Percentiles rank a stretch among this genome's conserved stretches.
phyloP scores from a whole-genome alignment of 2,797 vertebrate species.

The Hemibagrus guttatus region DNA sequence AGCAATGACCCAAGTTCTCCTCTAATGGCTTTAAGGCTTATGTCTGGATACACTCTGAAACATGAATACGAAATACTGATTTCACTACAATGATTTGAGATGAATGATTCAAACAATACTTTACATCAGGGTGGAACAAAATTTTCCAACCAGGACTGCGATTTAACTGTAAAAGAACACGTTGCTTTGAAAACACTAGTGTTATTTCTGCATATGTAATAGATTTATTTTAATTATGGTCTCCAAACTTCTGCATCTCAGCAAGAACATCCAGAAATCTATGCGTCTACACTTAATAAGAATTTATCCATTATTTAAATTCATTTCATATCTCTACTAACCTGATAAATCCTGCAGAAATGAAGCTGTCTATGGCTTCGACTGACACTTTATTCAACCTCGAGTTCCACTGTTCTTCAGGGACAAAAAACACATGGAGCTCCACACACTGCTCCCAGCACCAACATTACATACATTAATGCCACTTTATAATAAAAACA shows the following conservation, averaged over 20 bases:
- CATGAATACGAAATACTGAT: conserved; percentile 20
- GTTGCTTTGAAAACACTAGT: neutral
- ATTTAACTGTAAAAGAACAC: neutral
- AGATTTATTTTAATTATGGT: neutral
- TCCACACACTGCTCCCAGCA: conserved; percentile 80
- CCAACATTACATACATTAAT: neutral
- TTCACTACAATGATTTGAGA: neutral
- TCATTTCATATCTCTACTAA: conserved; percentile 56
- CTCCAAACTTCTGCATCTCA: neutral
- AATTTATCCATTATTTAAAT: neutral
- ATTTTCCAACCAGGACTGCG: neutral
- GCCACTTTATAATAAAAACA: neutral
- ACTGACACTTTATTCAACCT: conserved; percentile 86
- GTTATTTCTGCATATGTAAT: neutral
- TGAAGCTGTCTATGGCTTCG: conserved; percentile 80
- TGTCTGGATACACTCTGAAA: conserved; percentile 84
- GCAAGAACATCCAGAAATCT: neutral
- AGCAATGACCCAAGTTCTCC: conserved; percentile 78
- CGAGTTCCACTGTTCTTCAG: conserved; percentile 87
- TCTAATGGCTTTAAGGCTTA: conserved; percentile 80
- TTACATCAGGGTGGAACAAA: neutral
- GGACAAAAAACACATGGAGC: conserved; percentile 89
- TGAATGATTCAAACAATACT: neutral
- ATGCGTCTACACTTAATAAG: neutral
- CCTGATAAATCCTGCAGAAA: conserved; percentile 94